Percentiles rank a stretch among this genome's conserved stretches.
Evolutionary conservation across 2,888 invertebrate species (phyloP).

Genomic region (Actias luna): DNA sequence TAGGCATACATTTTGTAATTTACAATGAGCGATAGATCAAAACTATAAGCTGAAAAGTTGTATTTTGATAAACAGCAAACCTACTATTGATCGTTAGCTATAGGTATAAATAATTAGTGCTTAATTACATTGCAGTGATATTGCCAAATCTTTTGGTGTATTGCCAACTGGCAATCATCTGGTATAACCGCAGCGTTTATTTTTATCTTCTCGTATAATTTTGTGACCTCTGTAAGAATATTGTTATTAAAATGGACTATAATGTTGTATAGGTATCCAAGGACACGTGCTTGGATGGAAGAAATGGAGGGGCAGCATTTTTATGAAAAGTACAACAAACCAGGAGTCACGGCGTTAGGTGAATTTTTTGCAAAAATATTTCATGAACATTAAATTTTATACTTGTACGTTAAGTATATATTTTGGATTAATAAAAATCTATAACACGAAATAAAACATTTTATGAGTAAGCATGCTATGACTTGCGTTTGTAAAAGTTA

Average conservation of each 20-base stretch:
- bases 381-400: neutral
- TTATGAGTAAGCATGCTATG: neutral
- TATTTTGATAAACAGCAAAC: neutral
- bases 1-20: neutral
- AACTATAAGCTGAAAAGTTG: neutral
- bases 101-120: constrained; percentile 2
- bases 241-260: constrained; percentile 1
- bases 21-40: neutral
- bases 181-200: constrained; percentile 1
- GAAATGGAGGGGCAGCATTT: constrained; percentile 39
- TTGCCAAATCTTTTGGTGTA: constrained; percentile 6
- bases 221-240: constrained; percentile 11
- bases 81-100: neutral
- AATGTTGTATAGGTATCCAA: constrained; percentile 35
- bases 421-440: neutral
- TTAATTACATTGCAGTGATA: constrained; percentile 10
- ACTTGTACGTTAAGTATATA: neutral
- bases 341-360: constrained; percentile 20
- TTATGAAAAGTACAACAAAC: constrained; percentile 29
- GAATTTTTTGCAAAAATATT: neutral
- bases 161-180: constrained; percentile 8
- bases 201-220: constrained; percentile 18
- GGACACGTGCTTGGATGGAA: constrained; percentile 41
- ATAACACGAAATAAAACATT: neutral
- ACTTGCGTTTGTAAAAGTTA: neutral